Evolutionary conservation across 2,797 vertebrate species (phyloP).

Genomic region (Macropodus opercularis): DNA sequence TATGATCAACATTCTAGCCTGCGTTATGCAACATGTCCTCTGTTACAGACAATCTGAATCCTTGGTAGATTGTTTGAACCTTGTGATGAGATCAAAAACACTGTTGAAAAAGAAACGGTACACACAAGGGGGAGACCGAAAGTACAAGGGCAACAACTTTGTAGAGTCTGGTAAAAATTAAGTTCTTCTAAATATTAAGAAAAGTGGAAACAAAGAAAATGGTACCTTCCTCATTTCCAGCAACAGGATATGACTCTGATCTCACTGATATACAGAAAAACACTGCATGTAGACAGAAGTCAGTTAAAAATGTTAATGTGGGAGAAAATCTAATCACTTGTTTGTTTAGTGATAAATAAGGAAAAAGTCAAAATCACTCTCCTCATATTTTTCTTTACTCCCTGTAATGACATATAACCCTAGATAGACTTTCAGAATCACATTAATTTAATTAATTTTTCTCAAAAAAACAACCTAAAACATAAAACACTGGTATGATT

Average conservation of each 20-base stretch:
- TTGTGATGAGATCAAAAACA: constrained; percentile 1
- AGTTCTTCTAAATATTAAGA: constrained; percentile 41
- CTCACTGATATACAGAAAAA: not conserved
- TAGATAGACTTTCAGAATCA: not conserved
- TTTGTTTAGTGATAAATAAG: not conserved
- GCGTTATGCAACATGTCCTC: no score
- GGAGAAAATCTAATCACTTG: not conserved
- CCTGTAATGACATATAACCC: not conserved
- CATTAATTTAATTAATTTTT: not conserved
- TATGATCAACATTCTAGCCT: no score
- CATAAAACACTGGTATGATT: constrained; percentile 1
- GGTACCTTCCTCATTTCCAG: not conserved
- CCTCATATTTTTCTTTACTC: not conserved
- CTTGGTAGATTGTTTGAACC: constrained; percentile 4
- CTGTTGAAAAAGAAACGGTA: constrained; percentile 2
- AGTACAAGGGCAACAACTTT: constrained; percentile 16
- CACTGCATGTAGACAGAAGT: no score
- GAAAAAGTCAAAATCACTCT: no score
- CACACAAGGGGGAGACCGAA: constrained; percentile 6
- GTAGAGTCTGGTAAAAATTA: constrained; percentile 50
- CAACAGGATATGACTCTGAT: not conserved
- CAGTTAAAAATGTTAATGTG: no score
- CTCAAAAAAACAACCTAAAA: no score
- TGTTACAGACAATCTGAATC: constrained; percentile 14
- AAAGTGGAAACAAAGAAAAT: constrained; percentile 17